Evolutionary conservation across 2,888 invertebrate genomes (phyloP).

Genomic region (Tuta absoluta): DNA sequence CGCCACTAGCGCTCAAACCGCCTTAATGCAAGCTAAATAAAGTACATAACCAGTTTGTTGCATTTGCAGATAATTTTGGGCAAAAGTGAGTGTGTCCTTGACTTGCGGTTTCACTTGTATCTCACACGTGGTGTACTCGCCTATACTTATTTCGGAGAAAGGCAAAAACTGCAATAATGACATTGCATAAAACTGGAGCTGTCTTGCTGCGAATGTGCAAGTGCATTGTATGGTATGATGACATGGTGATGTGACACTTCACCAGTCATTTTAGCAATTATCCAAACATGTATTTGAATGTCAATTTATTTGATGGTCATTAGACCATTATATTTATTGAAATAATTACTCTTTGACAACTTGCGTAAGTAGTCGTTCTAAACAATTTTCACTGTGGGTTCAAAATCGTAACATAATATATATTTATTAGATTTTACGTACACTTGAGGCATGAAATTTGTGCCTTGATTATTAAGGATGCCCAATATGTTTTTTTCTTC

Average conservation of each 20-base stretch:
- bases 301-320: no score
- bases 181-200: constrained; percentile 13
- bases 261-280: constrained; percentile 42
- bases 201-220: neutral
- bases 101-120: neutral
- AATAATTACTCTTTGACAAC: no score
- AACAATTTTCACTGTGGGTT: no score
- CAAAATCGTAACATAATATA: no score
- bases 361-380: no score
- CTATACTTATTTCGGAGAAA: constrained; percentile 4
- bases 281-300: no score
- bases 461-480: no score
- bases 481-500: no score
- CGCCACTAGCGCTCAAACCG: no score
- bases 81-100: constrained; percentile 4
- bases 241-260: constrained; percentile 36
- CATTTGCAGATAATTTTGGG: neutral
- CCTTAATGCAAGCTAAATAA: neutral
- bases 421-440: no score
- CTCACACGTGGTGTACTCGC: neutral
- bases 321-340: no score
- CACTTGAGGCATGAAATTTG: no score
- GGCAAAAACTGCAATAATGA: constrained; percentile 8
- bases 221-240: neutral
- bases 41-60: constrained; percentile 4